Percentiles rank a stretch among this genome's conserved stretches.
Evolutionary conservation across 2,113 vertebrate species (phyloP).

Genomic region (Pollimyrus isidori): DNA sequence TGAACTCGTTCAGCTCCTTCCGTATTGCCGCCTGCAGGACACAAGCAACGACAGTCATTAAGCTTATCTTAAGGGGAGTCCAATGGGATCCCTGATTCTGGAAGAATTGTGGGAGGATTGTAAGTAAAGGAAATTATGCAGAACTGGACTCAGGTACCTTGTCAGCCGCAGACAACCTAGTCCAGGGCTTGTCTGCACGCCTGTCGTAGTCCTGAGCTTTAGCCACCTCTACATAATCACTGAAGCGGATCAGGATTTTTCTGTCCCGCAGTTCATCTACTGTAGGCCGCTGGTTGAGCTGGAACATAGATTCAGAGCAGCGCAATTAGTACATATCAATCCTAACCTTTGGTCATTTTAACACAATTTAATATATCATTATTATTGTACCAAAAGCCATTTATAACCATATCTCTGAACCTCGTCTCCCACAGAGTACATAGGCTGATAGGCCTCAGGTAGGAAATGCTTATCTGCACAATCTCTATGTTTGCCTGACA

Average conservation of each 20-base stretch:
- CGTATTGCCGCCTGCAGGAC: conserved; percentile 83
- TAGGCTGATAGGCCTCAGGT: neutral
- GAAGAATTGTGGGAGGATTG: neutral
- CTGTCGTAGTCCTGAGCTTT: conserved; percentile 98
- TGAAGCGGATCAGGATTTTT: conserved; percentile 96
- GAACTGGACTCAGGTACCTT: conserved; percentile 63
- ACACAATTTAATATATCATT: neutral
- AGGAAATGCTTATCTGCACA: neutral
- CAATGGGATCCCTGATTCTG: neutral
- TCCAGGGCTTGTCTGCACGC: conserved; percentile 94
- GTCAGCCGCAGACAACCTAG: conserved; percentile 86
- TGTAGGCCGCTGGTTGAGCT: conserved; percentile 95
- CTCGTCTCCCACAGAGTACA: neutral
- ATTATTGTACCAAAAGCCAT: neutral
- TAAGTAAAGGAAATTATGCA: neutral
- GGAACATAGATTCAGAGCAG: conserved; percentile 14
- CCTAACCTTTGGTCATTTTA: neutral
- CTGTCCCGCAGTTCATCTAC: conserved; percentile 92
- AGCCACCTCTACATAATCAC: conserved; percentile 96
- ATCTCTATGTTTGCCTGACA: neutral
- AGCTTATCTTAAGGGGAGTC: neutral
- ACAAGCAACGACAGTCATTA: conserved; percentile 26
- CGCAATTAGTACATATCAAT: neutral
- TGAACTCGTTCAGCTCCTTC: conserved; percentile 97
- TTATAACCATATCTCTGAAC: neutral